phyloP scores from a whole-genome alignment of 2,113 vertebrate genomes.

The Eclectus roratus region DNA sequence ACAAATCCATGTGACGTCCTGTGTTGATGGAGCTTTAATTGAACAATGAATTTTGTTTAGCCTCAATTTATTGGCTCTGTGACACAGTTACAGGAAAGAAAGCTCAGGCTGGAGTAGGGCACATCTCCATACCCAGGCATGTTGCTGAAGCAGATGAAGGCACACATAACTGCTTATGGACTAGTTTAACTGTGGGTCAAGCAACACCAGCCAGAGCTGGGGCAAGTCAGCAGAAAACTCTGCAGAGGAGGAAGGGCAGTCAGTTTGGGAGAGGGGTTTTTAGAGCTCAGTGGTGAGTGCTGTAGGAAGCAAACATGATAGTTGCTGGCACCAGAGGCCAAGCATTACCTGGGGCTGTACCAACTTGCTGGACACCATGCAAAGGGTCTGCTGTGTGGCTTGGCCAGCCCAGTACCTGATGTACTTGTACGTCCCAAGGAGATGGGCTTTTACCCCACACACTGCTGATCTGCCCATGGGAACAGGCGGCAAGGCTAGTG shows the following conservation, averaged over 20 bases:
- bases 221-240: not conserved
- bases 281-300: not conserved
- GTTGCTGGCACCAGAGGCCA: not conserved
- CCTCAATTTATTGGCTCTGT: not conserved
- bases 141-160: not conserved
- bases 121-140: not conserved
- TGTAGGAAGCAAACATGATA: accelerated
- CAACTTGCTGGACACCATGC: not conserved
- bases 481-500: too few relatives aligned
- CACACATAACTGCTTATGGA: not conserved
- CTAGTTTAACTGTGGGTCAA: too few relatives aligned
- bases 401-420: not conserved
- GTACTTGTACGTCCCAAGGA: accelerated
- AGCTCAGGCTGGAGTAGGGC: not conserved
- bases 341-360: not conserved
- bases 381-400: not conserved
- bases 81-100: not conserved
- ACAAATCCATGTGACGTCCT: not conserved
- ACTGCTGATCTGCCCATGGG: not conserved
- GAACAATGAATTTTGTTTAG: not conserved
- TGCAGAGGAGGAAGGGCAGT: not conserved
- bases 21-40: not conserved
- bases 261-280: not conserved
- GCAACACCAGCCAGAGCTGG: not conserved
- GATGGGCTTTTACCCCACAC: not conserved